Base-by-base conservation (phyloP, 2,113 vertebrate species). In the Halichoeres trimaculatus region DNA sequence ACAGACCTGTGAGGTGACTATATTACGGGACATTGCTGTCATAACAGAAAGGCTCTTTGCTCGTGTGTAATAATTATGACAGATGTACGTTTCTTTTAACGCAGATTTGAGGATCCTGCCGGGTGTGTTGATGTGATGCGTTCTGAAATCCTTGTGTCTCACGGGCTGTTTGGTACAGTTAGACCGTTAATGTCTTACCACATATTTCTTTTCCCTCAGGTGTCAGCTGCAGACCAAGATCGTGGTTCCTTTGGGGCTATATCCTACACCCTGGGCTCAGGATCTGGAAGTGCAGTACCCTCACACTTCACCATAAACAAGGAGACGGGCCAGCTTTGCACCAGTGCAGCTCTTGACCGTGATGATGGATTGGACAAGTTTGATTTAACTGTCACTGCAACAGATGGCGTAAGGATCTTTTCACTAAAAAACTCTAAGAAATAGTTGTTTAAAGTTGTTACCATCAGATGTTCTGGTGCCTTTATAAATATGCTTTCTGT, bases 181-280 rank as follows among this genome's bases (percentile, higher is more conserved):
- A 57, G 76, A 78, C 56, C 50, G 5, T 69, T 56, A 24, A 14
- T 45, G 22, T 78, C 66, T 83, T 41, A 71, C 40, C 62, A 47
- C n/a, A 10, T 48, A 52, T 84, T 20, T 89, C 20, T 85, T 79
- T 77, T 73, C 80, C 74, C 70, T 7, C 89, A 98, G 98, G 95
- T 99, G 51, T 95, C 93, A 0, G 97, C 97, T 50, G 95, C 94
- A 1, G 97, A 99, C 0, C 95, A 94, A 1, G 98, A 99, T 70
- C 95, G 96, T 0, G 96, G 98, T 12, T 88, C 92, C 0, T 96
- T 98, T 35, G 97, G 98, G 12, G 71, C 93, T 17, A 80, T 99
- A 16, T 93, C 94, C 62, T 99, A 98, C 78, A 95, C 94, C 34
- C 89, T 99, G 17, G 96, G 95, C 30, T 94, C 95, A 0, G 93